Evolutionary conservation across 2,797 vertebrate genomes (phyloP).

Genomic region (Rallus crepitans): DNA sequence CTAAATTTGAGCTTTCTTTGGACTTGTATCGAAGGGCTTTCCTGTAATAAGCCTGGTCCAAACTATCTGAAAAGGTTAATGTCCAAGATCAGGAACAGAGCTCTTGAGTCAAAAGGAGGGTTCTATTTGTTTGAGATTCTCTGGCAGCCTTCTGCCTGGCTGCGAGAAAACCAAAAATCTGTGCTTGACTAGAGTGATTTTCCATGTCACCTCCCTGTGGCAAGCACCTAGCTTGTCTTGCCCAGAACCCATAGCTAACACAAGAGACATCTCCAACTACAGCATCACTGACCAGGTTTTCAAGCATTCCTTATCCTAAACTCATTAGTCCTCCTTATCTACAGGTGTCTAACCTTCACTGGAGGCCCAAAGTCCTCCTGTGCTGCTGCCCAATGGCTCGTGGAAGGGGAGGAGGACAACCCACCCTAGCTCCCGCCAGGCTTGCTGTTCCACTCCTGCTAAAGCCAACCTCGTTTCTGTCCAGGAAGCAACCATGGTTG

Average conservation of each 20-base stretch:
- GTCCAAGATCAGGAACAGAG: not conserved
- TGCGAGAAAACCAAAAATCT: not conserved
- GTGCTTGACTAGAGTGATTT: not conserved
- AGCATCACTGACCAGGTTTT: not conserved
- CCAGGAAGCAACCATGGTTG: not conserved
- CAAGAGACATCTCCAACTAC: not conserved
- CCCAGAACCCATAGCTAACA: not conserved
- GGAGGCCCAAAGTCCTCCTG: not conserved
- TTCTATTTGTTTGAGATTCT: not conserved
- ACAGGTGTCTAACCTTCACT: not conserved
- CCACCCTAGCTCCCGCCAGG: not conserved
- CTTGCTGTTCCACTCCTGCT: not conserved
- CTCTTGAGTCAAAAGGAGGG: not conserved
- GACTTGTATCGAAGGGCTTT: not conserved
- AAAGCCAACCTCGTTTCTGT: not conserved
- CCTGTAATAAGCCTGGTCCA: not conserved
- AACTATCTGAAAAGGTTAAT: not conserved
- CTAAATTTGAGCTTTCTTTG: not conserved
- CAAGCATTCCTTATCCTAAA: not conserved
- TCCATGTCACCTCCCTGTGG: not conserved
- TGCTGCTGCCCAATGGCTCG: not conserved
- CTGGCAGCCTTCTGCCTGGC: not conserved
- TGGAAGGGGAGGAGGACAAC: not conserved
- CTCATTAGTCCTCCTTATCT: constrained; percentile 6
- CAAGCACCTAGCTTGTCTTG: not conserved